phyloP scores from a whole-genome alignment of 30 jellyfish, hydroid and myxozoan genomes.

The Aurelia aurita region DNA sequence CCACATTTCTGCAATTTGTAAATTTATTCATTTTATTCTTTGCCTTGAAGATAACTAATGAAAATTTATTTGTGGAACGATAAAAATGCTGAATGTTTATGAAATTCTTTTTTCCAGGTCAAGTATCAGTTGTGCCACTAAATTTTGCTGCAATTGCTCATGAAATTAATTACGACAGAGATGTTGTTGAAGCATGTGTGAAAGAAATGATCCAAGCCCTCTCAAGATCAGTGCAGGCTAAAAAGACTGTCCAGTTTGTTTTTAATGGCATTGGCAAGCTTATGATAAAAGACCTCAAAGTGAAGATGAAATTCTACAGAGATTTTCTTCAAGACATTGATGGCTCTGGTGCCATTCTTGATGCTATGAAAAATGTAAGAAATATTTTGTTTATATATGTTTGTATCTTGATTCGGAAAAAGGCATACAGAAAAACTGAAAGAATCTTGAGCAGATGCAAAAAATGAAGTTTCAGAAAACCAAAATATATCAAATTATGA shows the following conservation, averaged over 20 bases:
- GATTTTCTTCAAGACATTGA: constrained; percentile 88
- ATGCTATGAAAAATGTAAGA: constrained; percentile 84
- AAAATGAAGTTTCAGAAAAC: neutral
- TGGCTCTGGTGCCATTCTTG: constrained; percentile 75
- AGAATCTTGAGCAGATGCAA: neutral
- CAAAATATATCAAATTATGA: too few species aligned
- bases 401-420: neutral
- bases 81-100: too few species aligned
- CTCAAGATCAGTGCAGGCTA: constrained; percentile 80
- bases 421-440: neutral
- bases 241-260: constrained; percentile 62
- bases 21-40: too few species aligned
- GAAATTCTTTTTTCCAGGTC: constrained; percentile 64
- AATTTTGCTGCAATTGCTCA: constrained; percentile 83
- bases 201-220: constrained; percentile 91
- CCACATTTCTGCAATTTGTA: too few species aligned
- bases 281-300: constrained; percentile 70
- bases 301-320: constrained; percentile 89
- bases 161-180: constrained; percentile 77
- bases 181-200: constrained; percentile 91
- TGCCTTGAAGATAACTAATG: too few species aligned
- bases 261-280: constrained; percentile 88
- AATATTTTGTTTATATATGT: neutral
- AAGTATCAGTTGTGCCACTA: constrained; percentile 87
- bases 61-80: too few species aligned